A percentile compares a stretch with the other conserved stretches of the same genome.
These are phyloP conservation scores for Patella vulgata DNA, from an alignment of 1,140 invertebrate species.

Conservation along the genomic window DNA sequence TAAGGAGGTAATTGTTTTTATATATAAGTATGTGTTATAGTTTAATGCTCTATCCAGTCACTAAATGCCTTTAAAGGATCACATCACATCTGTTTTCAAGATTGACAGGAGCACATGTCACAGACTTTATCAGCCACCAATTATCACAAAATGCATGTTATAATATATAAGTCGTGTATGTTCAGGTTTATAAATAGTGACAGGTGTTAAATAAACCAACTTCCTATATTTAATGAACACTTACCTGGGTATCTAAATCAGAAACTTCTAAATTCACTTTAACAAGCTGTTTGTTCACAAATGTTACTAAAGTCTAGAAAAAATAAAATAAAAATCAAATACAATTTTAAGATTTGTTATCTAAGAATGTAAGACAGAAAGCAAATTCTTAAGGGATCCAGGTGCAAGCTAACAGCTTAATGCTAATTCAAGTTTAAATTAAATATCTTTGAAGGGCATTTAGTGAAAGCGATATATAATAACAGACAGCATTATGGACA, in stretches of 20 bases:
- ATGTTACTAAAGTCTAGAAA: conserved; percentile 82
- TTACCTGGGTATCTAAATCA: conserved; percentile 87
- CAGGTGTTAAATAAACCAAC: background rate
- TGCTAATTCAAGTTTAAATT: too few species aligned
- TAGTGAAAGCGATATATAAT: too few species aligned
- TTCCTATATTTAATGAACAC: conserved; percentile 7
- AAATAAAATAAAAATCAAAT: conserved; percentile 24
- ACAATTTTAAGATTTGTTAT: too few species aligned
- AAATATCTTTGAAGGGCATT: too few species aligned
- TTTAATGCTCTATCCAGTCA: too few species aligned
- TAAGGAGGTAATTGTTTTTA: too few species aligned
- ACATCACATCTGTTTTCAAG: too few species aligned
- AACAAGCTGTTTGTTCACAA: conserved; percentile 98
- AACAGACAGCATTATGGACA: too few species aligned
- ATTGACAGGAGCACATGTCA: too few species aligned
- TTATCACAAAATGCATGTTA: background rate
- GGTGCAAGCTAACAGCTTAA: background rate
- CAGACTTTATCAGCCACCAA: background rate
- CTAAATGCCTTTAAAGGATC: too few species aligned
- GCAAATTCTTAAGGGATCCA: background rate
- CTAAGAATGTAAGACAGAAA: too few species aligned
- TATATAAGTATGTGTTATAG: too few species aligned
- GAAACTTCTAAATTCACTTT: conserved; percentile 96
- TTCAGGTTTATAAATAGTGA: background rate
- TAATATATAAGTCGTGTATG: background rate